Conservation (phyloP, 2,888 invertebrate species). For the Nysson spinosus region DNA sequence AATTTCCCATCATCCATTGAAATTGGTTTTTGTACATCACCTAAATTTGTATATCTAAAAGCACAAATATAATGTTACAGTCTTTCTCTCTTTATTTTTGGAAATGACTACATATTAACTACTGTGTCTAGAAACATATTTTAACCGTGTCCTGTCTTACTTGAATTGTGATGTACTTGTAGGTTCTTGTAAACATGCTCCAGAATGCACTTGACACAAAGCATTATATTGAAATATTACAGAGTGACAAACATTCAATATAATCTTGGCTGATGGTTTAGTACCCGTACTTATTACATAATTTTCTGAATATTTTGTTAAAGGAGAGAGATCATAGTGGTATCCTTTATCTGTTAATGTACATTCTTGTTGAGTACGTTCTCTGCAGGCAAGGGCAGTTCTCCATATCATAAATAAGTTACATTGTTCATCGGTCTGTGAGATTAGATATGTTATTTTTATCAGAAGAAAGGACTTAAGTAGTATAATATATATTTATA, state of each 20-base stretch:
- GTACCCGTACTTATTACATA: conserved; percentile 59
- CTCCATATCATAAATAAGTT: conserved; percentile 63
- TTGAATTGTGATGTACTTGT: not conserved
- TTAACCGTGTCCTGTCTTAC: conserved; percentile 5
- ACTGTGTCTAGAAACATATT: too few relatives aligned
- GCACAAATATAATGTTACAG: not conserved
- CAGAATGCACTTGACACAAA: conserved; percentile 44
- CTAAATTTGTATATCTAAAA: conserved; percentile 44
- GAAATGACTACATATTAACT: too few relatives aligned
- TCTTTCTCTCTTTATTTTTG: too few relatives aligned
- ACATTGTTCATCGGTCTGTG: conserved; percentile 47
- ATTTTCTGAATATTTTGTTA: conserved; percentile 64
- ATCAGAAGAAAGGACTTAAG: too few relatives aligned
- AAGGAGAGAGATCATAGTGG: conserved; percentile 64
- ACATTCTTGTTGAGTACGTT: conserved; percentile 52
- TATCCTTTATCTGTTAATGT: conserved; percentile 48
- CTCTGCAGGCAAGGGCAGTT: conserved; percentile 62
- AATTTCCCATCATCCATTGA: conserved; percentile 33
- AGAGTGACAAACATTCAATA: conserved; percentile 72
- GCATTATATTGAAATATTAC: conserved; percentile 58
- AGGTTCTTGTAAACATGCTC: conserved; percentile 52
- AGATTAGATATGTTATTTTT: too few relatives aligned
- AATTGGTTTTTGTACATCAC: conserved; percentile 33
- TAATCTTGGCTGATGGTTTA: conserved; percentile 41
- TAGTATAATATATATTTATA: not conserved